Percentiles rank a stretch among this genome's conserved stretches.
Conservation (phyloP, 2,888 invertebrate genomes). For the Chydorus sphaericus region DNA sequence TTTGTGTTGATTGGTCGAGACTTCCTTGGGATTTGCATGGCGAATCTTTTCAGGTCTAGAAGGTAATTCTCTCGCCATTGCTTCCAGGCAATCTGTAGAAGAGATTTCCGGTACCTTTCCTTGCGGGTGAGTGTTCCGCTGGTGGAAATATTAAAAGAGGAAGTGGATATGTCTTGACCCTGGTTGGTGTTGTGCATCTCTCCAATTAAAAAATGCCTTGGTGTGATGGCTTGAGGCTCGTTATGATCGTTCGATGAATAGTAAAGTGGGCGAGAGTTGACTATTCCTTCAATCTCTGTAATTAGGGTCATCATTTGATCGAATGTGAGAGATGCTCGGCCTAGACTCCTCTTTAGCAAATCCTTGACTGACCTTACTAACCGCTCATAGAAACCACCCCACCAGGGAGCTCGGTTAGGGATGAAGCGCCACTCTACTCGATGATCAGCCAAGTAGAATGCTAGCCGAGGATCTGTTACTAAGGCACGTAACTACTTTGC, state of each 20-base stretch:
- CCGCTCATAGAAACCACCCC: slow-evolving; percentile 2
- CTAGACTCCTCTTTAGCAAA: background rate
- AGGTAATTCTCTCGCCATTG: background rate
- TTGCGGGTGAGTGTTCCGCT: background rate
- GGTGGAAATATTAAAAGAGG: no score
- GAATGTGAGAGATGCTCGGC: background rate
- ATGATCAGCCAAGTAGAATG: background rate
- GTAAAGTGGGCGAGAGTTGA: background rate
- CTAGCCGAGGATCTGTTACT: background rate
- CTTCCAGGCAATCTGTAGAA: background rate
- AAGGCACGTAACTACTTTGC: no score
- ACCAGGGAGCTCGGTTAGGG: background rate
- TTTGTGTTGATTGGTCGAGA: background rate
- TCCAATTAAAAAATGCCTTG: background rate
- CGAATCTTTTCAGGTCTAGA: background rate
- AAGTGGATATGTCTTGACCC: no score
- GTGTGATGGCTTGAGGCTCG: background rate
- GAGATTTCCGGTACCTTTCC: background rate
- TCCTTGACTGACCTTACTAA: background rate
- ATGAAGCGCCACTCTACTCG: background rate
- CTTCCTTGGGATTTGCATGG: background rate
- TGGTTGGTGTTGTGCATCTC: background rate
- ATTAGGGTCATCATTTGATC: background rate
- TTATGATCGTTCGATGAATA: background rate
- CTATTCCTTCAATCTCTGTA: background rate